These are phyloP conservation scores for Sphenopsis melanotis DNA, from an alignment of 2,797 vertebrate species.

Conservation along the genomic window DNA sequence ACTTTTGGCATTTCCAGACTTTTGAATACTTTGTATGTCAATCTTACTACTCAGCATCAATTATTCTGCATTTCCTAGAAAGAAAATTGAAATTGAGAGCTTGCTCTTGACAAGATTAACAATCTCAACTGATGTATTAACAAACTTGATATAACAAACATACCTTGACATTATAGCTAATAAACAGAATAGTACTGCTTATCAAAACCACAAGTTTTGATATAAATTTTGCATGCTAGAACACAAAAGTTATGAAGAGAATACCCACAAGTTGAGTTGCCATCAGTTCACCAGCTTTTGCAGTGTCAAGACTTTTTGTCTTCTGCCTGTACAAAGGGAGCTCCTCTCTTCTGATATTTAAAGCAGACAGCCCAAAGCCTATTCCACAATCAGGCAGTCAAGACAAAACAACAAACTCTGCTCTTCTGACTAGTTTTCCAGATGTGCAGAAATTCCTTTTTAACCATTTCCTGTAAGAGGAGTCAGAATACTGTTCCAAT, in stretches of 20 bases:
- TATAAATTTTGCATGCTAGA: neutral
- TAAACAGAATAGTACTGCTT: neutral
- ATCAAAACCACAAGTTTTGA: neutral
- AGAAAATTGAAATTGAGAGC: neutral
- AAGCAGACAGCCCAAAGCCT: neutral
- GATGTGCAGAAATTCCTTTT: slow-evolving; percentile 28
- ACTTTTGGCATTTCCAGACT: neutral
- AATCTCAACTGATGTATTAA: neutral
- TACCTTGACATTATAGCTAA: neutral
- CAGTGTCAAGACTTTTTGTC: neutral
- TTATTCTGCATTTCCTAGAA: neutral
- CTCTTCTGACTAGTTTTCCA: slow-evolving; percentile 33
- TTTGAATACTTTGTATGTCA: neutral
- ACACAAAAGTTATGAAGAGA: neutral
- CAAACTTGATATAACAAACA: neutral
- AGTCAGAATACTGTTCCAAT: neutral
- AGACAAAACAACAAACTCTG: slow-evolving; percentile 36
- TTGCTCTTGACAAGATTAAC: neutral
- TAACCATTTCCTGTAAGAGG: slow-evolving; percentile 24
- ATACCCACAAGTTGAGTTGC: neutral
- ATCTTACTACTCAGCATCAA: neutral
- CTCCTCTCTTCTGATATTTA: neutral
- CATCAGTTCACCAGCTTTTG: neutral
- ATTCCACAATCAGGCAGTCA: neutral
- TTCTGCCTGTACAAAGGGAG: neutral